These are phyloP conservation scores for Pseudochirops cupreus DNA, from an alignment of 2,797 vertebrate species.

Conservation along the genomic window DNA sequence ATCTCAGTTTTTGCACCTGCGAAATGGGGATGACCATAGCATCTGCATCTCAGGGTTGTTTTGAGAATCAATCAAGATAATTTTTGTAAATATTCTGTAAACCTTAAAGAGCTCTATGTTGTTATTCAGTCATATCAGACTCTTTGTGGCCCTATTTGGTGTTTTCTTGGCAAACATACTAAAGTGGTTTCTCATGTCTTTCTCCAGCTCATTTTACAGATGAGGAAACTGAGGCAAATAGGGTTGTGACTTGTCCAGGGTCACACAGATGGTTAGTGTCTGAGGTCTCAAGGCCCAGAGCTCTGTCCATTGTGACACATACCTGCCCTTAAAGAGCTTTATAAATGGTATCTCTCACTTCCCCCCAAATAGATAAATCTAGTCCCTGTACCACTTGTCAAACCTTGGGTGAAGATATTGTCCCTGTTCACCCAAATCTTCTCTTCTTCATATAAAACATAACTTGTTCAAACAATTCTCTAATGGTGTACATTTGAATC, in stretches of 20 bases:
- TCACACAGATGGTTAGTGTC: not conserved
- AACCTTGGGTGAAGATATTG: fast-evolving
- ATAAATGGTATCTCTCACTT: not conserved
- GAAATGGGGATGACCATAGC: not conserved
- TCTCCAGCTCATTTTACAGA: no score
- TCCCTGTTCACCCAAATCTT: not conserved
- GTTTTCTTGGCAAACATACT: not conserved
- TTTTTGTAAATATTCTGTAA: not conserved
- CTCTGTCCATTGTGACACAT: not conserved
- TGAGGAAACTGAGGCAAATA: not conserved
- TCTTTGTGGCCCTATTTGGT: no score
- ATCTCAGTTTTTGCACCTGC: not conserved
- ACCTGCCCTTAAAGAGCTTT: not conserved
- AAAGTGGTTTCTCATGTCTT: not conserved
- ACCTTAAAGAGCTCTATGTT: not conserved
- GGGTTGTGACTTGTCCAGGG: no score
- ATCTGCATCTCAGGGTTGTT: not conserved
- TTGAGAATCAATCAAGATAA: not conserved
- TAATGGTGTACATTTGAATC: not conserved
- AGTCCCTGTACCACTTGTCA: no score
- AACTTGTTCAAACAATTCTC: not conserved
- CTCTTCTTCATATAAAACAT: not conserved
- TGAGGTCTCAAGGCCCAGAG: not conserved
- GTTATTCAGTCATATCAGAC: not conserved
- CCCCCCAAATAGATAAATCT: no score